These are phyloP conservation scores for Bolinopsis microptera DNA, from an alignment of 37 sponge, comb jelly and placozoan genomes.

Conservation along the genomic window DNA sequence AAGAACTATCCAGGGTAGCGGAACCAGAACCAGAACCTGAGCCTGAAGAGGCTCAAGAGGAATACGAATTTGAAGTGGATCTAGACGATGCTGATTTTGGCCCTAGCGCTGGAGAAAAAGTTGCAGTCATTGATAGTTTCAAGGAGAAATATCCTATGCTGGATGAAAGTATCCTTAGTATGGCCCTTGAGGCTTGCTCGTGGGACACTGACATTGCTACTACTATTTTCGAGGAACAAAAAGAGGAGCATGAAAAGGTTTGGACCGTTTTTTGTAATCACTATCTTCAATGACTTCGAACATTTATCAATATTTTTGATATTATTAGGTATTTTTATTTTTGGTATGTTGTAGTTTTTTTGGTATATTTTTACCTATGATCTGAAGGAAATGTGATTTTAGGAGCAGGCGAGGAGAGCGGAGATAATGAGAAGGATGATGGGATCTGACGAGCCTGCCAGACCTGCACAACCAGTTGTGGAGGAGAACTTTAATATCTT, in stretches of 20 bases:
- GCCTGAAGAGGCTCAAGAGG: not conserved
- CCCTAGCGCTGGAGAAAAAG: not conserved
- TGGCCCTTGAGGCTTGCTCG: conserved; percentile 24
- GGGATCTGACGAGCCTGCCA: not conserved
- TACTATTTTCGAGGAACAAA: not conserved
- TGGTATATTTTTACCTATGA: too few species aligned
- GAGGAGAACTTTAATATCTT: conserved; percentile 11
- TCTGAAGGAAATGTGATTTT: too few species aligned
- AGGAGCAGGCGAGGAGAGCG: not conserved
- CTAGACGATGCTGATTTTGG: conserved; percentile 61
- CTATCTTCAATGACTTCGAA: too few species aligned
- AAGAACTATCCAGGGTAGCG: too few species aligned
- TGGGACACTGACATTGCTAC: not conserved
- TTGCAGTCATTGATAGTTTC: not conserved
- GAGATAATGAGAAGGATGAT: conserved; percentile 10
- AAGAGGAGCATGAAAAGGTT: conserved; percentile 5
- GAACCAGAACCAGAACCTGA: conserved; percentile 41
- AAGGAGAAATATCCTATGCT: not conserved
- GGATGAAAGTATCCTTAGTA: not conserved
- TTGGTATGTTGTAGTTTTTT: too few species aligned
- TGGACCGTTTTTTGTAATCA: too few species aligned
- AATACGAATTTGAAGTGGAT: not conserved
- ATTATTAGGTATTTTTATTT: too few species aligned
- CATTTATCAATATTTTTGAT: too few species aligned
- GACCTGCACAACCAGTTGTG: not conserved